Percentiles rank a stretch among this genome's conserved stretches.
Conservation (phyloP, 2,888 invertebrate genomes). For the Tenthredo livida region DNA sequence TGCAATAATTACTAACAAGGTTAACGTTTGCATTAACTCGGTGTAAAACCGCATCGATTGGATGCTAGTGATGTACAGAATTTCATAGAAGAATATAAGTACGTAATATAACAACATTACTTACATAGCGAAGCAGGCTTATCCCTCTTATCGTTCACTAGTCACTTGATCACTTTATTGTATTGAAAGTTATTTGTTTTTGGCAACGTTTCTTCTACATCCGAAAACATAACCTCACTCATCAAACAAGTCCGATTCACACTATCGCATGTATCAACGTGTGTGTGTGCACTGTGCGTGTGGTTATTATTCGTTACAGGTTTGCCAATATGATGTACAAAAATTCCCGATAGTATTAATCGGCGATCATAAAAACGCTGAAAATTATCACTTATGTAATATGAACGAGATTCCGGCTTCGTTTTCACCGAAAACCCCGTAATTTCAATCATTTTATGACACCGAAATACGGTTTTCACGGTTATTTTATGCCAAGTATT, state of each 20-base stretch:
- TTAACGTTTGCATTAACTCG: neutral
- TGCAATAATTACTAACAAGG: neutral
- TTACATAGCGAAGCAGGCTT: slow-evolving; percentile 16
- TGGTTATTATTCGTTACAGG: neutral
- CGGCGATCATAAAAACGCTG: neutral
- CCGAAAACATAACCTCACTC: slow-evolving; percentile 46
- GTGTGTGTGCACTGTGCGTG: neutral
- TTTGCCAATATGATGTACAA: neutral
- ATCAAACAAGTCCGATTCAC: neutral
- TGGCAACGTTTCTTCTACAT: slow-evolving; percentile 8
- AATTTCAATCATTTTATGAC: neutral
- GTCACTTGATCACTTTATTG: slow-evolving; percentile 28
- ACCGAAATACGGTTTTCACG: neutral
- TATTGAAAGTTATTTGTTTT: slow-evolving; percentile 5
- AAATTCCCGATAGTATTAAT: neutral
- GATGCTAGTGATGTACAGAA: neutral
- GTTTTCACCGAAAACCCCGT: neutral
- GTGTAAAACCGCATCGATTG: neutral
- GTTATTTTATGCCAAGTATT: neutral
- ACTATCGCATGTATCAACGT: neutral
- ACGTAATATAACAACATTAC: neutral
- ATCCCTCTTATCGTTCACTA: neutral
- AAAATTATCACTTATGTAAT: neutral
- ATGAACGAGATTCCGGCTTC: neutral
- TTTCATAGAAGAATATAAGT: neutral